Conservation (phyloP, 1,140 invertebrate genomes). For the Camponotus pennsylvanicus region DNA sequence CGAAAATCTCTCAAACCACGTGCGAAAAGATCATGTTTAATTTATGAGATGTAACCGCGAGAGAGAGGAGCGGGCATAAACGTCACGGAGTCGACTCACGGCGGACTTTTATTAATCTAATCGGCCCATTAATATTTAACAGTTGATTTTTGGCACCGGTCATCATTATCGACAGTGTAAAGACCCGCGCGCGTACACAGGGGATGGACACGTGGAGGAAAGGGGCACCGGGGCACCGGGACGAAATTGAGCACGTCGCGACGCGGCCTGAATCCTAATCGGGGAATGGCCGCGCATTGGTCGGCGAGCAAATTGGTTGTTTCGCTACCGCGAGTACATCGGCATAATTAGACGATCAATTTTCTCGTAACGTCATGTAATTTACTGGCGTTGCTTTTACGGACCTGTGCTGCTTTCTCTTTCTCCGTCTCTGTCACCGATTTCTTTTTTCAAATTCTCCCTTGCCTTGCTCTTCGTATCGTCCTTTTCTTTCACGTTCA, state of each 20-base stretch:
- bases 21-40: conserved; percentile 58
- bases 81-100: not conserved
- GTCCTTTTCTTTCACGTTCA: conserved; percentile 17
- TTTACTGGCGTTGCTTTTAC: conserved; percentile 51
- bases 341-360: conserved; percentile 76
- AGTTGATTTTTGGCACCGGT: conserved; percentile 79
- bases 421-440: not conserved
- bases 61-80: conserved; percentile 8
- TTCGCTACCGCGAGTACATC: conserved; percentile 65
- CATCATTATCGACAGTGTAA: conserved; percentile 78
- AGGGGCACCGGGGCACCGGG: conserved; percentile 39
- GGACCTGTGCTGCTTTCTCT: not conserved
- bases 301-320: conserved; percentile 71
- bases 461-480: not conserved
- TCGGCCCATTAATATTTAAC: conserved; percentile 82
- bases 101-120: conserved; percentile 79
- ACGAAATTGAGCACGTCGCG: conserved; percentile 76
- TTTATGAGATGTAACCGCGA: conserved; percentile 55
- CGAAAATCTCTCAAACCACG: not conserved
- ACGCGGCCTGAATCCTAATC: conserved; percentile 79
- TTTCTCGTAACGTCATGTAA: conserved; percentile 73
- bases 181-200: conserved; percentile 62
- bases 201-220: conserved; percentile 48
- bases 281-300: conserved; percentile 50
- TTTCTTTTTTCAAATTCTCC: not conserved